Conservation (phyloP, 2,797 vertebrate genomes). For the Emys orbicularis region DNA sequence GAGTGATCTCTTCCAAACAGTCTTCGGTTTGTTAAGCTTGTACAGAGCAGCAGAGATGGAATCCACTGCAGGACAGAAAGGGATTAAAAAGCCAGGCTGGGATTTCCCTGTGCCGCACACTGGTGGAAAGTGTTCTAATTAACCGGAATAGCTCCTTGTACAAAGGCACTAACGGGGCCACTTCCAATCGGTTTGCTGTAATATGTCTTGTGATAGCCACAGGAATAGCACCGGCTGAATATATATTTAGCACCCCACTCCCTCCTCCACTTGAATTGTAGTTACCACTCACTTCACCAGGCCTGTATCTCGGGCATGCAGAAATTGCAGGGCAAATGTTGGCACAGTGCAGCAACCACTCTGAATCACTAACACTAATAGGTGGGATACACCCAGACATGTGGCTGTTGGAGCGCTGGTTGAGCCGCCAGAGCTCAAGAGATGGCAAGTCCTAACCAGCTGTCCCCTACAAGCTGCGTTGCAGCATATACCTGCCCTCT, state of each 20-base stretch:
- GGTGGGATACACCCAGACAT: neutral
- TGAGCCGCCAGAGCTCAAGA: neutral
- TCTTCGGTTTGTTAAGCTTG: constrained; percentile 60
- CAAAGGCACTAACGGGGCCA: fast-evolving
- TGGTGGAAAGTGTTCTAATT: neutral
- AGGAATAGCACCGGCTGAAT: neutral
- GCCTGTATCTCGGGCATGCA: neutral
- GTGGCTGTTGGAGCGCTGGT: neutral
- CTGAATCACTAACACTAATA: neutral
- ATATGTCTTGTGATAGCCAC: neutral
- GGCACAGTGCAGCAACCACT: neutral
- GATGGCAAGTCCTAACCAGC: neutral
- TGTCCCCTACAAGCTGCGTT: neutral
- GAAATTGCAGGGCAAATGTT: neutral
- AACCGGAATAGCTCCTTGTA: neutral
- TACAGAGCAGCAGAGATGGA: constrained; percentile 50
- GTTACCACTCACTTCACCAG: neutral
- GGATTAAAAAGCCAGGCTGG: constrained; percentile 3
- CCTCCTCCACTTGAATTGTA: neutral
- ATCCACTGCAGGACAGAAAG: constrained; percentile 26
- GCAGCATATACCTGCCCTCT: neutral
- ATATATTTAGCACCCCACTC: neutral
- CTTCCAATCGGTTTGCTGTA: neutral
- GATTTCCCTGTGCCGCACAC: constrained; percentile 43
- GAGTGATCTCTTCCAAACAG: constrained; percentile 58